Evolutionary conservation across 2,888 invertebrate genomes (phyloP).

Genomic region (Chirona hameri): DNA sequence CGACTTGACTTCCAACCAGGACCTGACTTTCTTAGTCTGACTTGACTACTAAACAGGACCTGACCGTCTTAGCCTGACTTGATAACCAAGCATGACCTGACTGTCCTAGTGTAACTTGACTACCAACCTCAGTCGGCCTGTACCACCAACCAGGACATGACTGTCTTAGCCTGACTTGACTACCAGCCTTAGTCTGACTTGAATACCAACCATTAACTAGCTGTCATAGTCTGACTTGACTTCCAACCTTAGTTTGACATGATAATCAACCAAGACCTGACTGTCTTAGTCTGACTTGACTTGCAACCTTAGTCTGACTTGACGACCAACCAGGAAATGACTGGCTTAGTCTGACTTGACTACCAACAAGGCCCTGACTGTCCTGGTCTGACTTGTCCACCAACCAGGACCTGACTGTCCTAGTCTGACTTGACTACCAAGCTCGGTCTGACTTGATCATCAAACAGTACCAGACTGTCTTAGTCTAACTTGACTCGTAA

Average conservation of each 20-base stretch:
- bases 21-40: background rate
- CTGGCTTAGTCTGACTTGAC: background rate
- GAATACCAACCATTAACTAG: background rate
- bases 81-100: background rate
- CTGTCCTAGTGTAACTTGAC: too few relatives aligned
- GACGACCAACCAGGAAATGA: background rate
- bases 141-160: too few relatives aligned
- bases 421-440: too few relatives aligned
- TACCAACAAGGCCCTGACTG: too few relatives aligned
- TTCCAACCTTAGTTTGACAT: background rate
- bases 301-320: background rate
- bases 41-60: background rate
- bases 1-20: background rate
- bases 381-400: too few relatives aligned
- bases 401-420: too few relatives aligned
- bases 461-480: background rate
- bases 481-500: too few relatives aligned
- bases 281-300: too few relatives aligned
- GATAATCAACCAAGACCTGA: background rate
- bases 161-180: background rate
- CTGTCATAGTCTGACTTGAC: background rate
- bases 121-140: too few relatives aligned
- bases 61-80: background rate
- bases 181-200: background rate
- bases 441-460: background rate